Percentiles rank a stretch among this genome's conserved stretches.
Conservation (phyloP, 2,888 invertebrate genomes). For the Drosophila mimetica region DNA sequence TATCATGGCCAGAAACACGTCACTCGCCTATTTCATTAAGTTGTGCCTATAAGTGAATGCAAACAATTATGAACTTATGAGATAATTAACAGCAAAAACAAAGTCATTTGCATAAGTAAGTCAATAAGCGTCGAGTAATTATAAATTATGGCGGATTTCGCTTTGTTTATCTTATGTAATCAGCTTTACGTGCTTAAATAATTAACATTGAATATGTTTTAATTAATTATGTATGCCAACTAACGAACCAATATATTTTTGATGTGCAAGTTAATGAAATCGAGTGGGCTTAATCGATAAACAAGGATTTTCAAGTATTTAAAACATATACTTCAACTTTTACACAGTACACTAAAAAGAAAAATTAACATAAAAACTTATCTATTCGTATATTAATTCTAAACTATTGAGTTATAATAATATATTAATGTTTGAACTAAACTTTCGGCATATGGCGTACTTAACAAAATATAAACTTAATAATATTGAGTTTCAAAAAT, state of each 20-base stretch:
- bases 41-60: conserved; percentile 35
- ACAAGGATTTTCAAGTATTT: background rate
- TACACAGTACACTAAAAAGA: too few relatives aligned
- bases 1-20: conserved; percentile 10
- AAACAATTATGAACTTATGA: conserved; percentile 58
- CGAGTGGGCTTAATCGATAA: background rate
- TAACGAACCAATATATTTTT: background rate
- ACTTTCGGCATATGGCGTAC: too few relatives aligned
- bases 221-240: conserved; percentile 37
- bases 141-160: conserved; percentile 61
- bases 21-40: conserved; percentile 26
- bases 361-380: too few relatives aligned
- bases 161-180: conserved; percentile 50
- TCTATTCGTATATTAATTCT: too few relatives aligned
- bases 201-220: conserved; percentile 45
- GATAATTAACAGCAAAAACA: conserved; percentile 56
- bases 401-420: too few relatives aligned
- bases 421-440: too few relatives aligned
- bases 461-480: too few relatives aligned
- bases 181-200: conserved; percentile 54
- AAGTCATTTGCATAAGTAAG: conserved; percentile 61
- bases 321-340: too few relatives aligned
- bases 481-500: too few relatives aligned
- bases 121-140: conserved; percentile 60
- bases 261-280: background rate